A percentile compares a stretch with the other conserved stretches of the same genome.
phyloP scores from a whole-genome alignment of 2,888 invertebrate genomes.

The Papilio demoleus region DNA sequence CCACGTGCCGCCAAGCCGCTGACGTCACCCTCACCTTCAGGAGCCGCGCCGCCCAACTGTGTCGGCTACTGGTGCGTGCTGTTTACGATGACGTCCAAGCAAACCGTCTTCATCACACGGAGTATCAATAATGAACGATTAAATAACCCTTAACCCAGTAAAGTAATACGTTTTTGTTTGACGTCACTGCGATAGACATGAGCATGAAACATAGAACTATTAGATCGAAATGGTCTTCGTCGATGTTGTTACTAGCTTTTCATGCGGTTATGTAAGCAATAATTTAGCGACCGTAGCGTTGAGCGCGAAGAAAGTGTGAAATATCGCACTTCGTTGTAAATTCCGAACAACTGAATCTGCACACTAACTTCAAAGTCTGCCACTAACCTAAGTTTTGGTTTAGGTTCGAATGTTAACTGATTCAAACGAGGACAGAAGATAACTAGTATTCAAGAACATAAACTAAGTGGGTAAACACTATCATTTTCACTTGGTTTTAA shows the following conservation, averaged over 20 bases:
- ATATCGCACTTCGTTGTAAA: constrained; percentile 69
- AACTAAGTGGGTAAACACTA: neutral
- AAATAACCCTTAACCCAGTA: neutral
- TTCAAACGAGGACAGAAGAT: neutral
- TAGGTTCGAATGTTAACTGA: neutral
- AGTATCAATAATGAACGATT: neutral
- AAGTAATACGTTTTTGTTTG: neutral
- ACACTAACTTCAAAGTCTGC: constrained; percentile 45
- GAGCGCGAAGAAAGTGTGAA: constrained; percentile 71
- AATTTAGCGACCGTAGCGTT: constrained; percentile 23
- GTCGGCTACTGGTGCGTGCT: constrained; percentile 64
- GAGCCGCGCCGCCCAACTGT: constrained; percentile 62
- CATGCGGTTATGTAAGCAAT: constrained; percentile 26
- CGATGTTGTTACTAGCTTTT: constrained; percentile 14
- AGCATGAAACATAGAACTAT: neutral
- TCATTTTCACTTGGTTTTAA: too few species aligned
- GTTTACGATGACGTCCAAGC: constrained; percentile 71
- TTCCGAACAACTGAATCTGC: constrained; percentile 57
- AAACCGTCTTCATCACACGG: constrained; percentile 58
- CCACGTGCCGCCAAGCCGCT: constrained; percentile 76
- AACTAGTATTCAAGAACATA: neutral
- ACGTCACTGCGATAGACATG: neutral
- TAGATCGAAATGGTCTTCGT: neutral
- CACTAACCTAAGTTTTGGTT: constrained; percentile 28
- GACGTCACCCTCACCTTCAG: constrained; percentile 70